Evolutionary conservation across 2,113 vertebrate species (phyloP), one percentile per base, ranked within the genome.

Genomic region (Ceyx cyanopectus): DNA sequence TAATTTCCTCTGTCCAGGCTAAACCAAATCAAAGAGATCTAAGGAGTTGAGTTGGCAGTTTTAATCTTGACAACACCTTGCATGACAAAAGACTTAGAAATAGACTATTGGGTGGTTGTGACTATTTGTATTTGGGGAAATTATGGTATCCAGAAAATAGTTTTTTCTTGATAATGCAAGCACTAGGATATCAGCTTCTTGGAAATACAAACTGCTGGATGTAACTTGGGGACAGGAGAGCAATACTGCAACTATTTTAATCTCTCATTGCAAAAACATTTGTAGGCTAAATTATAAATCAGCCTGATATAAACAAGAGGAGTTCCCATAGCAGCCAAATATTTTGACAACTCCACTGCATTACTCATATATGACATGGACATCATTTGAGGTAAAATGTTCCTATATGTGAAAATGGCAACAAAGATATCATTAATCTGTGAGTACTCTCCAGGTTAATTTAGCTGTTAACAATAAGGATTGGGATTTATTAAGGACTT

Each of bases 311-410:
- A 94, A 95, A 96, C 89, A 92, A 91, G 45, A 79, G 45, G 66
- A 62, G 77, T 96, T 96, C 14, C 91, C 92, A 93, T 93, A 89
- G 87, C 74, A 96, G 87, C 78, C 74, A 87, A 89, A 90, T 94
- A 93, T 79, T 93, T 95, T 96, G 92, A 89, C 81, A 92, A 57
- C 45, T 73, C 34, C 51, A 16, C 37, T 82, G 63, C 58, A 69
- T 92, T 92, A 58, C 54, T 84, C 2, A 3, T 81, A 68, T 77
- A 50, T 50, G 70, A 76, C 91, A 46, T 21, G 58, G 77, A 81
- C 34, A 61, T 86, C 40, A 81, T 90, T 65, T 90, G 84, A 96
- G 56, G 84, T 89, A 87, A 92, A 92, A 80, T 60, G 6, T 77
- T 91, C 60, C 51, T 80, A 60, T 91, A 89, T 48, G 21, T 82